These are phyloP conservation scores for Brachionichthys hirsutus DNA, from an alignment of 2,113 vertebrate genomes.

Conservation along the genomic window DNA sequence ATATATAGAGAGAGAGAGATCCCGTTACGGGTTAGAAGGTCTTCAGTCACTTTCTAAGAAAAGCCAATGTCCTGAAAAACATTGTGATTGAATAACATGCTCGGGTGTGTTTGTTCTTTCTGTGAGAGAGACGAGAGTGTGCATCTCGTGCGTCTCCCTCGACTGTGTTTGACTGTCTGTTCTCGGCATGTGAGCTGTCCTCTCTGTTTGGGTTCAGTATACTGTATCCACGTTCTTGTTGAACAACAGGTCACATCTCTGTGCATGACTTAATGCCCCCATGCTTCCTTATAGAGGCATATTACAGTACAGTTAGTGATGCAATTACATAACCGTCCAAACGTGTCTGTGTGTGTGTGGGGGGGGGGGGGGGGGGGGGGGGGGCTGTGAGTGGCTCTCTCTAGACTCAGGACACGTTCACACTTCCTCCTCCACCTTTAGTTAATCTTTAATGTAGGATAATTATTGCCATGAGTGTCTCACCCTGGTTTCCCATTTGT, in stretches of 20 bases:
- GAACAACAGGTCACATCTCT: constrained; percentile 21
- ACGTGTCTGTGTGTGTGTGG: too few relatives aligned
- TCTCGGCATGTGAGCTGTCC: background rate
- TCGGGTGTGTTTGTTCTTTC: background rate
- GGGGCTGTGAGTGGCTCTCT: constrained; percentile 5
- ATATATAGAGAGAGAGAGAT: too few relatives aligned
- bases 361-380: too few relatives aligned
- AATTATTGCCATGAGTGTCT: background rate
- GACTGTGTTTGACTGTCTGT: background rate
- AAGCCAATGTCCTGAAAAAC: constrained; percentile 1
- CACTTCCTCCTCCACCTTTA: background rate
- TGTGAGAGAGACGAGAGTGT: background rate
- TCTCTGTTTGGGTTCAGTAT: background rate
- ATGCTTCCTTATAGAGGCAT: constrained; percentile 18
- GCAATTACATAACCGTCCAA: constrained; percentile 40
- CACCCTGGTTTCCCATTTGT: background rate
- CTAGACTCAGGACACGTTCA: background rate
- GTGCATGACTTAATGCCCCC: constrained; percentile 25
- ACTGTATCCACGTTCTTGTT: constrained; percentile 10
- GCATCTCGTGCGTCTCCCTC: background rate
- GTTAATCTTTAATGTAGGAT: constrained; percentile 10
- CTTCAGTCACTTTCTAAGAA: constrained; percentile 19
- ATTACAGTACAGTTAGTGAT: constrained; percentile 16
- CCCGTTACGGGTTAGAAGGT: background rate
- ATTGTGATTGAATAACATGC: background rate